These are phyloP conservation scores for Hirudinaria manillensis DNA, from an alignment of 2,888 invertebrate species.

Conservation along the genomic window DNA sequence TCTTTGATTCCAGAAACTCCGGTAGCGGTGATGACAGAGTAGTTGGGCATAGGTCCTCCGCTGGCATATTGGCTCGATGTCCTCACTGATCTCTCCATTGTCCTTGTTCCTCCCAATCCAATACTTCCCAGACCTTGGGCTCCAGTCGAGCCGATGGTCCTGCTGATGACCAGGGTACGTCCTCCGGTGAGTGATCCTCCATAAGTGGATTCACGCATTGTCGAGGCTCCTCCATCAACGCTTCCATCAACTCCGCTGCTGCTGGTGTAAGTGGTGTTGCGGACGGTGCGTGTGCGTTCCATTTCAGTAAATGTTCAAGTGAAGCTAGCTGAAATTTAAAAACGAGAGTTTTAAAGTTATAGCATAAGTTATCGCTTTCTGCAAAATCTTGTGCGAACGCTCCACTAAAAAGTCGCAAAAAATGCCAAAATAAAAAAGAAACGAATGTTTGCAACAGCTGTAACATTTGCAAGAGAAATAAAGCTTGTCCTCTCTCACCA, in stretches of 20 bases:
- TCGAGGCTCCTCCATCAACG: conserved; percentile 1
- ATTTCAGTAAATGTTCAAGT: too few species aligned
- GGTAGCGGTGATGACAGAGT: conserved; percentile 28
- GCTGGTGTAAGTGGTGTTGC: conserved; percentile 9
- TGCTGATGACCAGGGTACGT: conserved; percentile 29
- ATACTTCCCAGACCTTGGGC: neutral
- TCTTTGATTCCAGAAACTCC: conserved; percentile 48
- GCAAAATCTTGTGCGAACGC: too few species aligned
- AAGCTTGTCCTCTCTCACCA: too few species aligned
- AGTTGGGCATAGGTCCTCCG: conserved; percentile 27
- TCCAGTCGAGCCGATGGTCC: conserved; percentile 12
- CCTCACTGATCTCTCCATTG: conserved; percentile 23
- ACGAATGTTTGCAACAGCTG: too few species aligned
- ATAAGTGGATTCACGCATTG: neutral
- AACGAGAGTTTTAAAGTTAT: too few species aligned
- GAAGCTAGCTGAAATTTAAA: too few species aligned
- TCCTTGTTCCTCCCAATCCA: conserved; percentile 3
- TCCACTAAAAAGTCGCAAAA: too few species aligned
- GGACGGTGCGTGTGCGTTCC: too few species aligned
- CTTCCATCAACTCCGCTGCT: conserved; percentile 16
- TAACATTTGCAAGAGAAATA: too few species aligned
- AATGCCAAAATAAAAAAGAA: too few species aligned
- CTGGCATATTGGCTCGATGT: conserved; percentile 14
- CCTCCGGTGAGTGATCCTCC: conserved; percentile 21
- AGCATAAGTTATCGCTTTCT: too few species aligned